Evolutionary conservation across 2,113 vertebrate genomes (phyloP), one percentile per base, ranked within the genome.

Genomic region (Neomonachus schauinslandi): DNA sequence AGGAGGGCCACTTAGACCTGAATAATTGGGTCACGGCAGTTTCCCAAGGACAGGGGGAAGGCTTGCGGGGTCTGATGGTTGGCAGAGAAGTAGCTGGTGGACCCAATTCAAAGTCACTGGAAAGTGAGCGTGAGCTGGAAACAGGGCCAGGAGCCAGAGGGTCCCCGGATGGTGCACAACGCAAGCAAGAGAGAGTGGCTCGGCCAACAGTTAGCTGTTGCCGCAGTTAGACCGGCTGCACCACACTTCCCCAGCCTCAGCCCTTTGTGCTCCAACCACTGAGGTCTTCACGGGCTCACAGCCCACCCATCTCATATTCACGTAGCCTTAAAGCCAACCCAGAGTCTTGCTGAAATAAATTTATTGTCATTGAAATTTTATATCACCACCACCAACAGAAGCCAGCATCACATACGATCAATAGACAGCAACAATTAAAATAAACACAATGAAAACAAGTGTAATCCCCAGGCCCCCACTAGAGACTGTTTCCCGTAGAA

Each of bases 231-330:
- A 28, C 16, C 1, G 26, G 57, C 7, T 0, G 2, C 33, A 28
- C 28, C 0, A 10, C 53, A 14, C 55, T 7, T 4, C 51, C 51
- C 59, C 49, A 4, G 26, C 1, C 1, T 1, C 19, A 0, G 3
- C 4, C 14, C 57, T 33, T 0, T 0, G 5, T 0, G 15, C 31
- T 22, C 36, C 2, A 36, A 2, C 1, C 1, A 7, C 7, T 5
- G 0, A 6, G 15, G 11, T 3, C 26, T 42, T 2, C 1, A 13
- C 24, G 3, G 9, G 26, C 24, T 51, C 13, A 39, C 22, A 21
- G 22, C 26, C 36, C 10, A 13, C 51, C 46, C 22, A 1, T 36
- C 71, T 36, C 11, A 42, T 49, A 14, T 7, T 51, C 28, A 74
- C 72, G 39, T 42, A 24, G 13, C 18, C 59, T 71, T 31, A 74